Evolutionary conservation across 2,888 invertebrate species (phyloP).

Genomic region (Sarcophaga rosellei): DNA sequence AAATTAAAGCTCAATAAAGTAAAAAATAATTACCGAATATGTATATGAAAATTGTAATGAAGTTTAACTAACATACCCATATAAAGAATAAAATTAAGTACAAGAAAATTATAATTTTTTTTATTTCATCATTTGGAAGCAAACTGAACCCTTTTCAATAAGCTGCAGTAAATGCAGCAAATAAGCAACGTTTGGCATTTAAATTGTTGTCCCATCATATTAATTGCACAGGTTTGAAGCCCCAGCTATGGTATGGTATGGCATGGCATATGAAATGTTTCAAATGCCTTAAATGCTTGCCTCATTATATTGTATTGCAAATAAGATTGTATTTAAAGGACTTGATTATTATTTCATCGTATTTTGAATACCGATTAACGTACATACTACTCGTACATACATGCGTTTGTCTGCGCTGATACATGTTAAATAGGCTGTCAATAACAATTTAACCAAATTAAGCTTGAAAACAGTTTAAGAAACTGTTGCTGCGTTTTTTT

Average conservation of each 20-base stretch:
- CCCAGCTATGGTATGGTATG: background rate
- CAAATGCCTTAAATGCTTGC: background rate
- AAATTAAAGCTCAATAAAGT: too few relatives aligned
- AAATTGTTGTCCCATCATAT: slow-evolving; percentile 15
- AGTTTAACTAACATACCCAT: too few relatives aligned
- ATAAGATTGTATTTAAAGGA: slow-evolving; percentile 17
- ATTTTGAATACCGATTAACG: slow-evolving; percentile 39
- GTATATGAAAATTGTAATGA: too few relatives aligned
- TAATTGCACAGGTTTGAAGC: background rate
- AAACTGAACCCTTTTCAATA: background rate
- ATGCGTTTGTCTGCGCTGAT: slow-evolving; percentile 31
- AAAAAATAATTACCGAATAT: too few relatives aligned
- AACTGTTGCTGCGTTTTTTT: slow-evolving; percentile 22
- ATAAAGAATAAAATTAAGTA: too few relatives aligned
- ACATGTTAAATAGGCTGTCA: slow-evolving; percentile 69
- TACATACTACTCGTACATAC: background rate
- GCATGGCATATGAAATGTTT: background rate
- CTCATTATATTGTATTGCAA: slow-evolving; percentile 14
- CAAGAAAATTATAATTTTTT: too few relatives aligned
- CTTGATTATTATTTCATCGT: slow-evolving; percentile 29
- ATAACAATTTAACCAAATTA: slow-evolving; percentile 70
- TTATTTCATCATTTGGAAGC: too few relatives aligned
- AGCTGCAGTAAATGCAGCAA: background rate
- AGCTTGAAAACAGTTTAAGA: slow-evolving; percentile 63
- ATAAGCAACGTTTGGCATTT: slow-evolving; percentile 22